phyloP scores from a whole-genome alignment of 2,113 vertebrate genomes.

The Dasypus novemcinctus region DNA sequence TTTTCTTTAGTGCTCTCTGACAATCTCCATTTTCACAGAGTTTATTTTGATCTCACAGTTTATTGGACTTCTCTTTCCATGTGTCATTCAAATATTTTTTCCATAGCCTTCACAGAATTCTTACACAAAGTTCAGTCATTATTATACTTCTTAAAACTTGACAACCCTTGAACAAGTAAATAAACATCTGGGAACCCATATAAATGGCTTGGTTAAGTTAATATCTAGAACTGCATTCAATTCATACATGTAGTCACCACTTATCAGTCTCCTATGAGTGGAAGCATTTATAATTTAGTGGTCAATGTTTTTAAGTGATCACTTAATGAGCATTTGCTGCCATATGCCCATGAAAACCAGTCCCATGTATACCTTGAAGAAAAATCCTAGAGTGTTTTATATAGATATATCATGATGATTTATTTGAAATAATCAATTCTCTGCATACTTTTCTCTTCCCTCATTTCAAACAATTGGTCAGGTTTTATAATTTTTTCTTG shows the following conservation, averaged over 20 bases:
- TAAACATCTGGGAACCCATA: not conserved
- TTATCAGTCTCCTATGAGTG: not conserved
- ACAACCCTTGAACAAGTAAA: not conserved
- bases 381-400: not conserved
- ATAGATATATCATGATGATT: not conserved
- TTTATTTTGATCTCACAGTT: constrained; percentile 31
- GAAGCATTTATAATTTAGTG: constrained; percentile 1
- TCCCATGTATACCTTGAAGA: not conserved
- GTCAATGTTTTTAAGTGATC: not conserved
- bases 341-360: not conserved
- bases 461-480: constrained; percentile 17
- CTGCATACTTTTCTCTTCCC: not conserved
- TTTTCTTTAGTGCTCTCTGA: not conserved
- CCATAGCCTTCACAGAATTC: not conserved
- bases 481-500: constrained; percentile 3
- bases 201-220: constrained; percentile 17
- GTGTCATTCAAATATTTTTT: not conserved
- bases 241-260: not conserved
- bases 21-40: not conserved
- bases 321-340: not conserved
- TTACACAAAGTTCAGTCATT: not conserved
- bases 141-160: constrained; percentile 19
- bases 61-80: constrained; percentile 19
- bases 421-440: constrained; percentile 21
- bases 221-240: not conserved